Evolutionary conservation across 2,888 invertebrate genomes (phyloP), one percentile per base, ranked within the genome.

Genomic region (Netelia inedita): DNA sequence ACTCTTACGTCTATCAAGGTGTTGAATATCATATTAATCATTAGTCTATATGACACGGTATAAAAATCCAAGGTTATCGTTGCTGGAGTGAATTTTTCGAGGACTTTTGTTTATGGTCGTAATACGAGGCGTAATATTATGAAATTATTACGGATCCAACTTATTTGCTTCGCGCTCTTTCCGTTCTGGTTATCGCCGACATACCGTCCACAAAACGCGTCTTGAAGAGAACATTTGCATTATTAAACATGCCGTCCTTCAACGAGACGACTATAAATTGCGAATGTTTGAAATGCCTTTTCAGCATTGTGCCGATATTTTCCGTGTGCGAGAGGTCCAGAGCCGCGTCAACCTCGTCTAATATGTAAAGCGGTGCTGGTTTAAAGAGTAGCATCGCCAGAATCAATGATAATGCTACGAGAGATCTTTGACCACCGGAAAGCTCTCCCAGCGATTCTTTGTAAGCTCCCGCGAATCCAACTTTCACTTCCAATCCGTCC

Each of bases 211-310:
- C 96, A 94, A 99, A 99, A 90, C 96, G 96, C 0, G 99, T 99
- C 78, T 97, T 97, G 95, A 98, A 99, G 78, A 99, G 94, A 28
- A 99, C 99, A 94, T 99, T 99, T 0, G 99, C 99, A 94, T 99
- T 99, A 94, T 98, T 98, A 95, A 99, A 99, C 98, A 99, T 99
- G 41, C 99, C 99, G 94, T 99, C 99, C 93, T 99, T 99, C 65
- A 99, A 95, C 0, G 99, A 99, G 0, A 99, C 99, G 86, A 99
- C 97, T 89, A 99, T 97, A 94, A 99, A 99, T 97, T 99, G 96
- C 35, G 98, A 98, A 92, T 96, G 96, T 88, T 96, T 97, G 92
- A 99, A 99, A 94, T 98, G 98, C 14, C 95, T 95, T 92, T 97
- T 97, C 68, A 99, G 95, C 98, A 99, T 99, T 89, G 96, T 96